Evolutionary conservation across 2,888 invertebrate genomes (phyloP).

Genomic region (Lapara coniferarum): DNA sequence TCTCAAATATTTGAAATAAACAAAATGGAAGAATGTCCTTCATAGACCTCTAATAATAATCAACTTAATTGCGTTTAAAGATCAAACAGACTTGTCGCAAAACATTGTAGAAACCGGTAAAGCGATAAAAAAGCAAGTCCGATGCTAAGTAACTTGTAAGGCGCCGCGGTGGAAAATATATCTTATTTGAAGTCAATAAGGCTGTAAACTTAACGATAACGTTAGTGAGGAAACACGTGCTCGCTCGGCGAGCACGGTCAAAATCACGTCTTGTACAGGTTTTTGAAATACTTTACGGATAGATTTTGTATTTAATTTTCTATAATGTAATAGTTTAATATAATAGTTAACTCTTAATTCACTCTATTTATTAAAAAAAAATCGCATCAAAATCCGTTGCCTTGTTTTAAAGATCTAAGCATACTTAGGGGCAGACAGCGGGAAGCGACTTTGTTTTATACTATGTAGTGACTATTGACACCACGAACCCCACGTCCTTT

Average conservation of each 20-base stretch:
- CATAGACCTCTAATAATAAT: too few species aligned
- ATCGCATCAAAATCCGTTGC: too few species aligned
- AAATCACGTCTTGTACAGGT: conserved; percentile 9
- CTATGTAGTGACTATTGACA: too few species aligned
- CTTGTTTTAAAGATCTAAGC: too few species aligned
- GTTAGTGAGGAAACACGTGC: conserved; percentile 3
- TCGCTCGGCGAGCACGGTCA: not conserved
- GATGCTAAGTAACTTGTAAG: not conserved
- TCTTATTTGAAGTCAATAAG: not conserved
- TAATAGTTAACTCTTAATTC: too few species aligned
- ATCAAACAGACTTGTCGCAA: not conserved
- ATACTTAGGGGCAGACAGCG: too few species aligned
- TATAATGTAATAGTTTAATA: too few species aligned
- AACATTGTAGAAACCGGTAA: not conserved
- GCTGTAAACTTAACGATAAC: not conserved
- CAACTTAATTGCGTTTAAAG: not conserved
- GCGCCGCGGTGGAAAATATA: not conserved
- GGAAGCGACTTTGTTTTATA: too few species aligned
- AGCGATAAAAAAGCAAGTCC: not conserved
- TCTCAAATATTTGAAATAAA: too few species aligned
- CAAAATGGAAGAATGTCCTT: too few species aligned
- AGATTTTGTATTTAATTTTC: not conserved
- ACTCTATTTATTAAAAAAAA: too few species aligned
- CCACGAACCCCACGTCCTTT: too few species aligned
- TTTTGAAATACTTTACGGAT: not conserved